Evolutionary conservation across 2,113 vertebrate genomes (phyloP).

Genomic region (Mustela nigripes): DNA sequence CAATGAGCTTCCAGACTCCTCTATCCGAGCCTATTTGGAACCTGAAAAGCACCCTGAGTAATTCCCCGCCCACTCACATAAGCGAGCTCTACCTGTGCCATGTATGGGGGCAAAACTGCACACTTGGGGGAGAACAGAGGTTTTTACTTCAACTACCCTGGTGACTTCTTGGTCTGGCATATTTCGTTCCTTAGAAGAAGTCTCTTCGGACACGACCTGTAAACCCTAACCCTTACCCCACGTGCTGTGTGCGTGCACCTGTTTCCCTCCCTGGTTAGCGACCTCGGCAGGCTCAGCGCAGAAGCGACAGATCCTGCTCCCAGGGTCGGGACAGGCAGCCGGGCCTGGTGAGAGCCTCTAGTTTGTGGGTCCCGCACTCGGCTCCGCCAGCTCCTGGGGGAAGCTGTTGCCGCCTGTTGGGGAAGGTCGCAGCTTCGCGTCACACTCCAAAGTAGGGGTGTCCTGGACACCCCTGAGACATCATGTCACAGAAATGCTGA

Average conservation of each 20-base stretch:
- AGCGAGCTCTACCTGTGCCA: neutral
- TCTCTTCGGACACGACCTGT: neutral
- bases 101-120: accelerated
- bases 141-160: accelerated
- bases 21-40: neutral
- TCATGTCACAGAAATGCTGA: neutral
- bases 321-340: neutral
- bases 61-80: accelerated
- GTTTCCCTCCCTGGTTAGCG: neutral
- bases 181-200: neutral
- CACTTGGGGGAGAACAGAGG: neutral
- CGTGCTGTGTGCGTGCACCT: neutral
- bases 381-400: neutral
- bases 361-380: neutral
- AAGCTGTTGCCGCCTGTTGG: no score
- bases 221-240: neutral
- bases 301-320: neutral
- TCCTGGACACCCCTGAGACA: neutral
- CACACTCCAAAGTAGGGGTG: neutral
- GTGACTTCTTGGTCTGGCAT: neutral
- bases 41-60: no score
- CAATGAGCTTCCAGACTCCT: neutral
- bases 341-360: no score
- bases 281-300: neutral
- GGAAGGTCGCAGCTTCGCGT: neutral